A percentile compares a stretch with the other conserved stretches of the same genome.
Conservation (phyloP, 30 jellyfish, hydroid and myxozoan species). For the Aurelia sp. region DNA sequence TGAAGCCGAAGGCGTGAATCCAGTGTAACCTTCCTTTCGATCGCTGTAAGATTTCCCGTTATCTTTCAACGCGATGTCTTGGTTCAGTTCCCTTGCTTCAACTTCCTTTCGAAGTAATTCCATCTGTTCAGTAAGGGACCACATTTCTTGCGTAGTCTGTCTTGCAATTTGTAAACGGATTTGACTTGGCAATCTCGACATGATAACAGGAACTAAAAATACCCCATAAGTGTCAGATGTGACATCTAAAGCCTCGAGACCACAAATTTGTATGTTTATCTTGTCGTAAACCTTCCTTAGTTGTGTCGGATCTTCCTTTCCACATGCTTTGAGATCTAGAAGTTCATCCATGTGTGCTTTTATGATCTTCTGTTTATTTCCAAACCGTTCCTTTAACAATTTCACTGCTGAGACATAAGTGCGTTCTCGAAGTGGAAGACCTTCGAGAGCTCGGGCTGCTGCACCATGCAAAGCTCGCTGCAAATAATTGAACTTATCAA, state of each 20-base stretch:
- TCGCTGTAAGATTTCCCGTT: too few relatives aligned
- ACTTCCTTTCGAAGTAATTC: too few relatives aligned
- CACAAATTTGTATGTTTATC: conserved; percentile 50
- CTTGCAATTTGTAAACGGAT: background rate
- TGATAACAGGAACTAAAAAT: background rate
- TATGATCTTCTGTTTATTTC: conserved; percentile 37
- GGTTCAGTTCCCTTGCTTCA: too few relatives aligned
- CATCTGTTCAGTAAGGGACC: too few relatives aligned
- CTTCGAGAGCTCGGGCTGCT: conserved; percentile 44
- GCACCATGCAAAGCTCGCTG: conserved; percentile 36
- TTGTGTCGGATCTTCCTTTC: conserved; percentile 5
- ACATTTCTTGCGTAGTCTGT: background rate
- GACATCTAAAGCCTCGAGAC: conserved; percentile 43
- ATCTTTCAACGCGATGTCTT: too few relatives aligned
- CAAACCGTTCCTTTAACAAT: conserved; percentile 43
- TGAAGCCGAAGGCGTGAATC: too few relatives aligned
- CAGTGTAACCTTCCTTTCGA: too few relatives aligned
- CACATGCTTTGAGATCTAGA: conserved; percentile 14
- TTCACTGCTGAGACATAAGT: conserved; percentile 4
- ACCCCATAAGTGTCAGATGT: conserved; percentile 17
- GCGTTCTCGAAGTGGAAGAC: conserved; percentile 11
- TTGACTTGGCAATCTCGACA: background rate
- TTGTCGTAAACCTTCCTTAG: conserved; percentile 29
- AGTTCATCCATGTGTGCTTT: conserved; percentile 40
- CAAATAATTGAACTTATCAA: too few relatives aligned